These are phyloP conservation scores for Orestias chungarensis DNA, from an alignment of 2,797 vertebrate genomes.

Conservation along the genomic window DNA sequence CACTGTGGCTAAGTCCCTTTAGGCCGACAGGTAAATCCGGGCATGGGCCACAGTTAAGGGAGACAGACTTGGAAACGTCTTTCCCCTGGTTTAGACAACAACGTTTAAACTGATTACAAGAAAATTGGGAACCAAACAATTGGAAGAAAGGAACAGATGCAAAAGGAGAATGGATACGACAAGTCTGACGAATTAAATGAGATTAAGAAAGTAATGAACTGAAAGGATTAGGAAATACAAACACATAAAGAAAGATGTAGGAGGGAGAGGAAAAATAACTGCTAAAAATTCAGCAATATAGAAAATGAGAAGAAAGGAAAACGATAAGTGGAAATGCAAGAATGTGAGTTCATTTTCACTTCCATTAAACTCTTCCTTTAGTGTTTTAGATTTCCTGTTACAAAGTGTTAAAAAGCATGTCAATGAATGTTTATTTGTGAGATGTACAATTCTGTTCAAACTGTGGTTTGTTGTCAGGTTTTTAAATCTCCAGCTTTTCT, in stretches of 20 bases:
- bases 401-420: constrained; percentile 25
- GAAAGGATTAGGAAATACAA: constrained; percentile 43
- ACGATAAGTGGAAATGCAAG: constrained; percentile 37
- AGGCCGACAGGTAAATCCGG: constrained; percentile 27
- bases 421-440: constrained; percentile 18
- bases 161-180: constrained; percentile 31
- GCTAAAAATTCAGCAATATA: constrained; percentile 33
- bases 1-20: constrained; percentile 79
- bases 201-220: constrained; percentile 30
- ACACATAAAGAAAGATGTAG: constrained; percentile 43
- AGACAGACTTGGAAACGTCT: constrained; percentile 65
- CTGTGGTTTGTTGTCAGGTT: neutral
- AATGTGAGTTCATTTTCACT: constrained; percentile 46
- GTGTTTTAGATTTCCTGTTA: constrained; percentile 41
- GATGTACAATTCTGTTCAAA: constrained; percentile 9
- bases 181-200: constrained; percentile 39
- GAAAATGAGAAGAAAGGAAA: constrained; percentile 40
- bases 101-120: constrained; percentile 2
- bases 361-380: constrained; percentile 33
- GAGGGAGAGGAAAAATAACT: constrained; percentile 20
- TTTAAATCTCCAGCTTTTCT: neutral
- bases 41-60: constrained; percentile 67
- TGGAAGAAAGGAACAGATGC: constrained; percentile 29
- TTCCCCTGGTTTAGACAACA: constrained; percentile 76
- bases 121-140: neutral